Conservation (phyloP, 2,888 invertebrate species). For the Perdita meconis region DNA sequence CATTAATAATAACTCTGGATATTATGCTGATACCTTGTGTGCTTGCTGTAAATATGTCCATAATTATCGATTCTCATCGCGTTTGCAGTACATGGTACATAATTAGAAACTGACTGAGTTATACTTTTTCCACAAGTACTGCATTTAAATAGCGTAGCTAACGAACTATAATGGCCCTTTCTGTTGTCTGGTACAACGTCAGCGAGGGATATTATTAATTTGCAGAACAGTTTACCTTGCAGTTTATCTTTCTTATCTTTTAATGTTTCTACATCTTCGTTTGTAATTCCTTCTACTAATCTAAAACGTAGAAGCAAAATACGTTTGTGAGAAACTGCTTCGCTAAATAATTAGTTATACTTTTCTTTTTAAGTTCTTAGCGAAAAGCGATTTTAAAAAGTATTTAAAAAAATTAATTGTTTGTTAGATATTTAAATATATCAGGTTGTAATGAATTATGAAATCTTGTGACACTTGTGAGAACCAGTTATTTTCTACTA, state of each 20-base stretch:
- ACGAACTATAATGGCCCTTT: constrained; percentile 92
- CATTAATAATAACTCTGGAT: constrained; percentile 5
- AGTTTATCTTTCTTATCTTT: constrained; percentile 95
- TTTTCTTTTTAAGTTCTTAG: too few species aligned
- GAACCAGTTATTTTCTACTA: too few species aligned
- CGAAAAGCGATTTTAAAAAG: too few species aligned
- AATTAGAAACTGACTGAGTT: constrained; percentile 88
- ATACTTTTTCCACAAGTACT: constrained; percentile 90
- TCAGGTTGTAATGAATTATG: too few species aligned
- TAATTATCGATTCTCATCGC: constrained; percentile 90
- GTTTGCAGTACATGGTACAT: constrained; percentile 90
- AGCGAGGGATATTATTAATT: constrained; percentile 91
- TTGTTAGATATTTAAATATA: not conserved
- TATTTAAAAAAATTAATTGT: too few species aligned
- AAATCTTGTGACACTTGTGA: too few species aligned
- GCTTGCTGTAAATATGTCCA: constrained; percentile 90
- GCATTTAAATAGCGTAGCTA: constrained; percentile 92
- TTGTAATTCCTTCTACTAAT: constrained; percentile 94
- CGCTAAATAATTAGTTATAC: too few species aligned
- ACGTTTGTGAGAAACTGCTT: too few species aligned
- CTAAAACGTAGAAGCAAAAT: too few species aligned
- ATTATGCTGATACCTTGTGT: constrained; percentile 86
- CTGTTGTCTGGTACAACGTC: constrained; percentile 91
- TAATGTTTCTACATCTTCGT: constrained; percentile 93
- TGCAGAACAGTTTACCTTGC: constrained; percentile 92